These are phyloP conservation scores for Notarius lentiginosus DNA, from an alignment of 2,113 vertebrate species.

Conservation along the genomic window DNA sequence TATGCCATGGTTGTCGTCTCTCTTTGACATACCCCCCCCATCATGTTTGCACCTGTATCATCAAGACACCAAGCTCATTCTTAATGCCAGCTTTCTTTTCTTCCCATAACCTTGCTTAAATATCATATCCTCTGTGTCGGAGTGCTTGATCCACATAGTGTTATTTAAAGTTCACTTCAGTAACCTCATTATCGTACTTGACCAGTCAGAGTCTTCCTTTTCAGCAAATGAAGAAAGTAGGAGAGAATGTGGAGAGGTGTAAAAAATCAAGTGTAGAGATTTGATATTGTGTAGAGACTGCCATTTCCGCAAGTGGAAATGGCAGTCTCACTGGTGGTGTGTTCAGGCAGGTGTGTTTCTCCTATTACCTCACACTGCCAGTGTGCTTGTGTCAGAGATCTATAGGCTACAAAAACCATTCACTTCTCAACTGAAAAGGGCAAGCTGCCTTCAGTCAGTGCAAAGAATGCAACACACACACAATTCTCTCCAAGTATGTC, in stretches of 20 bases:
- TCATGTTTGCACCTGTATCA: constrained; percentile 24
- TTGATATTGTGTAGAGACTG: too few relatives aligned
- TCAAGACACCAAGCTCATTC: constrained; percentile 39
- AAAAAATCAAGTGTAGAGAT: neutral
- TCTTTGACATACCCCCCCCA: neutral
- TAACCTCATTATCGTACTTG: constrained; percentile 29
- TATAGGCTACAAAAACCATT: constrained; percentile 41
- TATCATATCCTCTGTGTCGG: neutral
- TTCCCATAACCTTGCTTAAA: neutral
- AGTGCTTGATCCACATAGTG: neutral
- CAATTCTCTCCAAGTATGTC: neutral
- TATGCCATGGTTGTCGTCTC: neutral
- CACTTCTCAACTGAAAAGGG: constrained; percentile 53
- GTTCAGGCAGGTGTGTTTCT: constrained; percentile 20
- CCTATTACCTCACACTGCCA: neutral
- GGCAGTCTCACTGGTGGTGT: neutral
- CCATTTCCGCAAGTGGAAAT: neutral
- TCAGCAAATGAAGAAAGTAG: neutral
- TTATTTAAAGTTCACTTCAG: constrained; percentile 29
- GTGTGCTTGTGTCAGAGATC: constrained; percentile 23
- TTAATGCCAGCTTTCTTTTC: neutral
- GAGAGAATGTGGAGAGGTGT: neutral
- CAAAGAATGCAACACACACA: constrained; percentile 5
- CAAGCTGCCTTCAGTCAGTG: constrained; percentile 43
- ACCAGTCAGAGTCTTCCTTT: neutral